Base-by-base conservation (phyloP, 2,888 invertebrate species). In the Sialis lutaria region DNA sequence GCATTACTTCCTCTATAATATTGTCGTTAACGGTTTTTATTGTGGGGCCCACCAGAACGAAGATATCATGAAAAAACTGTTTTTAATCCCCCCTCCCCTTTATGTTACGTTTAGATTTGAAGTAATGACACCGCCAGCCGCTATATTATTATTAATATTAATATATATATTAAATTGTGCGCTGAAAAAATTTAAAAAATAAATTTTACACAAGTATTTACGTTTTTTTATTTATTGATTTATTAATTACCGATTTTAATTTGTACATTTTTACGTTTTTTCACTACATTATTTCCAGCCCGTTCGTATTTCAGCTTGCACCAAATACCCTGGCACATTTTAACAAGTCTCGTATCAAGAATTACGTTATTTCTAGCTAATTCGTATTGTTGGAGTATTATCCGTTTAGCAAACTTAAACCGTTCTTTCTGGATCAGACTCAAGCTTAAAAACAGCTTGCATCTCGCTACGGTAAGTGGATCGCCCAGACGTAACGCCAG, bases 251-350 rank as follows among this genome's bases (percentile, higher is more conserved):
- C 12, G 33, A 48, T 48, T 32, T 22, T 44, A 13, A 43, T 33
- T 10, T 40, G 30, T 13, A 12, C 10, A n/a, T 44, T 44, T 30
- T 10, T 35, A 12, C 10, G 39, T 51, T 42, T 47, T 4, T 22
- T 22, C 2, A 22, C 4, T 2, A 22, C 22, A 22, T 22, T 22
- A 50, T 57, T 50, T 39, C 60, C 47, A 22, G 54, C 53, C 50
- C 64, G 60, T 54, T 68, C 68, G 54, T 83, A 84, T 54, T 76
- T 77, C 33, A 89, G 64, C 57, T 88, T 88, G 1, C 81, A 74
- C 89, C 90, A 90, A 49, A 91, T 82, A 40, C 91, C 91, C 52
- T 75, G 73, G 59, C 90, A 89, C 89, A 91, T 91, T 52, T 77
- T 75, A 43, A 79, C 65, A 43, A 90, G 67, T 44, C 82, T 70